Evolutionary conservation across 1,140 invertebrate genomes (phyloP), one percentile per base, ranked within the genome.

Genomic region (Frieseomelitta varia): DNA sequence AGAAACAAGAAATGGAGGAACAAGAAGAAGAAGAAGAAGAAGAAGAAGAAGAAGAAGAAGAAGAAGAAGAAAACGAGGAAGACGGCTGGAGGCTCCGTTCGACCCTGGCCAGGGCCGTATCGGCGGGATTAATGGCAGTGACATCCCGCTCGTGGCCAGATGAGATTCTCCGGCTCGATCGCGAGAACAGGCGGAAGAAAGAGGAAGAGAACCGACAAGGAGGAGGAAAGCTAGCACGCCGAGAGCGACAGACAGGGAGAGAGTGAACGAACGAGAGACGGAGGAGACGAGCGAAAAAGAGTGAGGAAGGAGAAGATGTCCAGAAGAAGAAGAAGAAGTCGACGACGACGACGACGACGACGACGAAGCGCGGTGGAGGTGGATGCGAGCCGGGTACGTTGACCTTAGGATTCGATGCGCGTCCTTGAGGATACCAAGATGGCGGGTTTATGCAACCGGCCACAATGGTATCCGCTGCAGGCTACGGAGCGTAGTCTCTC

Each of bases 361-460:
- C 80, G 90, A 90, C 81, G 88, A 88, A 88, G 81, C 72, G n/a
- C n/a, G 84, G 84, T 65, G 79, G 80, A 91, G 76, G 79, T 68
- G 79, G 88, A 92, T 89, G 89, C 84, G 88, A 90, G 87, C 85
- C 86, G 87, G 89, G 93, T 93, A 90, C 93, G 88, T 93, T 94
- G 93, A 93, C 93, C 93, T 93, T 90, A 86, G 84, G 93, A 91
- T 93, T 94, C 91, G 92, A 92, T 84, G 88, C 85, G 89, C 93
- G 93, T 93, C 93, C 93, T 94, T 93, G 93, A 94, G 90, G 91
- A 87, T 93, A 92, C 91, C 90, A 92, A 92, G 91, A 93, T 93
- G 92, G 91, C 91, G 91, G 85, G 88, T 93, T 94, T 94, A 94
- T 94, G 92, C 93, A 94, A 94, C 91, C 91, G 88, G 91, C 88